Evolutionary conservation across 1,140 invertebrate genomes (phyloP), one percentile per base, ranked within the genome.

Genomic region (Penaeus chinensis): DNA sequence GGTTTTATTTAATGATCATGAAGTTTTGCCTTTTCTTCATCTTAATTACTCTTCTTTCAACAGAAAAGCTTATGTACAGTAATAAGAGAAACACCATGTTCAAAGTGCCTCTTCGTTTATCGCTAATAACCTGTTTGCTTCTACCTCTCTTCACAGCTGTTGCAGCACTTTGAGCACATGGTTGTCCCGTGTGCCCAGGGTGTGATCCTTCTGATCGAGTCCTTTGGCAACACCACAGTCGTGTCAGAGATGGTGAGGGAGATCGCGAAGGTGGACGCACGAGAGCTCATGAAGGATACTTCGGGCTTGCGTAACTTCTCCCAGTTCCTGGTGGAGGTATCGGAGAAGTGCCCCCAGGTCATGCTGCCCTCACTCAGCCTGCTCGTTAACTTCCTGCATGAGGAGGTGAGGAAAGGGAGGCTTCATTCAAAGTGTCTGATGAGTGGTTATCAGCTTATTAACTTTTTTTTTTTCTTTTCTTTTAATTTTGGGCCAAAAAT

Each of bases 131-230:
- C 54, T 54, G 54, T 54, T 54, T 54, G 11, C 11, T 54, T 54
- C 54, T 54, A 5, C 11, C 0, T 54, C 11, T 54, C 54, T 89
- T 90, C 91, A 87, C 93, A 97, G 94, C 91, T 96, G 69, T 92
- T 97, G 11, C 95, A 96, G 92, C 94, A 95, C 87, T 94, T 94
- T 91, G 96, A 97, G 90, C 94, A 95, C 91, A 92, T 96, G 61
- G 94, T 95, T 1, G 92, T 92, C 63, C 94, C 94, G n/a, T 94
- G 96, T 89, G 95, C 95, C 37, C 92, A 94, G 89, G 95, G 94
- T 65, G 93, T 96, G 3, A 93, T 95, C 13, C 92, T 95, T 54
- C 93, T 96, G 91, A 93, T 94, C 5, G 94, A 93, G 87, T 93
- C 94, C 69, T 95, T 94, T 92, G 93, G 93, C 10, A 94, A 94